Evolutionary conservation across 2,888 invertebrate genomes (phyloP), one percentile per base, ranked within the genome.

Genomic region (Carabus problematicus): DNA sequence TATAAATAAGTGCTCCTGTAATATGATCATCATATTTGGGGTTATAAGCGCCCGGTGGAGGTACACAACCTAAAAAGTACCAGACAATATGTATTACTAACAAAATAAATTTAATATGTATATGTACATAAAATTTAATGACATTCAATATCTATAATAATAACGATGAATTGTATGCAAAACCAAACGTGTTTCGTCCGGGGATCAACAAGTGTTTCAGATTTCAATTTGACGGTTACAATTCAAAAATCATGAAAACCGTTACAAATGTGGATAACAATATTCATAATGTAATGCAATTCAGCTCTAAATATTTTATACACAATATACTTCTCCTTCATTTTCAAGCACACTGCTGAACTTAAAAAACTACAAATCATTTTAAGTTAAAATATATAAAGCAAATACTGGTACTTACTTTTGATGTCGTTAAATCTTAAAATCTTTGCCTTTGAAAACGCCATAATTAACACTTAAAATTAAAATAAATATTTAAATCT

Each of bases 391-490:
- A 68, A 59, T 66, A 64, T 70, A 59, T 3, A 70, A 64, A 52
- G 42, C 54, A 60, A 49, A 62, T 69, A 68, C 70, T 6, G 62
- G 59, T 72, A 82, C 85, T 84, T 77, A 86, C 86, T 82, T 74
- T 79, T 78, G 41, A 82, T 76, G 71, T 86, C 86, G 75, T 86
- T 86, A 76, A 86, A 86, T 55, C 86, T 80, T 72, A 84, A 82
- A 52, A 86, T 79, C 78, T 83, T 85, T 0, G 86, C 86, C 77
- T 84, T 84, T n/a, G 86, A 82, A 76, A 86, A 86, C 54, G 86
- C 85, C 85, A 85, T 86, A 29, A 52, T 49, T 56, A 19, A 56
- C 40, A 56, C 58, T 56, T 18, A 56, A 43, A 56, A 68, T 40
- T 40, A 47, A 16, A 60, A 60, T 67, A 60, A 52, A 67, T 42